Evolutionary conservation across 1,140 invertebrate genomes (phyloP).

Genomic region (Apis laboriosa): DNA sequence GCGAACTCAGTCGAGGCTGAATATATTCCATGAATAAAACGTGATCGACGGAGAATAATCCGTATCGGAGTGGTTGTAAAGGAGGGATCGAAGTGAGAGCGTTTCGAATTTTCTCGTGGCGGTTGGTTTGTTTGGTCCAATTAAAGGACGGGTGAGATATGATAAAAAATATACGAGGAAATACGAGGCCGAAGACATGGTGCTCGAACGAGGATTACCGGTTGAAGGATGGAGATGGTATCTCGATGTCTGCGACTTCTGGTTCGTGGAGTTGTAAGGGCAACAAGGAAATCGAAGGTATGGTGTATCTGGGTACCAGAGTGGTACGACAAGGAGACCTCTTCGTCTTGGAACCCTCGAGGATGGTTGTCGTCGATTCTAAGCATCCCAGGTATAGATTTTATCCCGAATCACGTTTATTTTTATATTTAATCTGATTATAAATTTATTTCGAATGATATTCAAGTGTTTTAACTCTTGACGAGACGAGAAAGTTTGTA

Average conservation of each 20-base stretch:
- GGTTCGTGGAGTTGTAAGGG: constrained; percentile 23
- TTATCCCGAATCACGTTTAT: background rate
- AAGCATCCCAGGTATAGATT: constrained; percentile 47
- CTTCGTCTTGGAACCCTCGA: constrained; percentile 39
- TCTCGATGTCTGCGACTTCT: constrained; percentile 65
- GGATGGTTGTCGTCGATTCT: constrained; percentile 28
- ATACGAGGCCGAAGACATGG: constrained; percentile 57
- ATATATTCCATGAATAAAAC: background rate
- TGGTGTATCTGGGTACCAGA: constrained; percentile 18
- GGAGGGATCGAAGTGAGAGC: background rate
- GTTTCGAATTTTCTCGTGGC: background rate
- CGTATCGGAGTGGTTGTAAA: background rate
- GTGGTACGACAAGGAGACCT: constrained; percentile 30
- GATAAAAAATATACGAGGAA: constrained; percentile 35
- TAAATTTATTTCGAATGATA: no score
- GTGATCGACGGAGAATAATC: background rate
- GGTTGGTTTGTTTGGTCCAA: background rate
- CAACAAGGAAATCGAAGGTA: constrained; percentile 6
- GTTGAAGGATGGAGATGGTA: constrained; percentile 47
- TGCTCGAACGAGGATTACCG: constrained; percentile 49
- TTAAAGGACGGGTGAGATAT: background rate
- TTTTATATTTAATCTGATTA: no score
- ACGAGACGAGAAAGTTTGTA: no score
- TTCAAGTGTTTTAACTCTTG: no score
- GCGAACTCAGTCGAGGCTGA: constrained; percentile 26